Evolutionary conservation across 2,113 vertebrate genomes (phyloP).

Genomic region (Diglossa brunneiventris): DNA sequence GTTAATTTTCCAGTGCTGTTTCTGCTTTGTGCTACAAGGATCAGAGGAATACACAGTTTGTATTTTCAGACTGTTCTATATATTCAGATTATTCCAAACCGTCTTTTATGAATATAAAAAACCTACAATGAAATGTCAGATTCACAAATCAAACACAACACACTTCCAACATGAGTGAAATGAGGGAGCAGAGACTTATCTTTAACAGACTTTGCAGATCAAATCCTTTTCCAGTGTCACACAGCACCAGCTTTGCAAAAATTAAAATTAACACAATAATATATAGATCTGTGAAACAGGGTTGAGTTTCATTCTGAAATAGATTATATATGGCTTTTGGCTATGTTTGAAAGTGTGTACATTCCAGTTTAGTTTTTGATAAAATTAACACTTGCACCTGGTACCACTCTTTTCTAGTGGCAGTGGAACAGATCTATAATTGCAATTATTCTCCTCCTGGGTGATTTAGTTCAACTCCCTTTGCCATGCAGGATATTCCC

Average conservation of each 20-base stretch:
- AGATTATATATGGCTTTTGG: background rate
- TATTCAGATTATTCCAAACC: background rate
- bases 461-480: conserved; percentile 38
- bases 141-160: background rate
- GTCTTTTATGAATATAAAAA: background rate
- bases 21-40: background rate
- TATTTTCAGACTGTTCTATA: background rate
- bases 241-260: background rate
- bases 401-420: background rate
- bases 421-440: conserved; percentile 9
- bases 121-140: background rate
- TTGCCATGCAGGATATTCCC: conserved; percentile 4
- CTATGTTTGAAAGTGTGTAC: background rate
- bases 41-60: background rate
- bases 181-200: background rate
- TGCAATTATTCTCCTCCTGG: conserved; percentile 56
- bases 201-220: background rate
- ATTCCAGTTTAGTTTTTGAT: background rate
- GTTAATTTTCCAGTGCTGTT: background rate
- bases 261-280: background rate
- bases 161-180: background rate
- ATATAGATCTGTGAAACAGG: background rate
- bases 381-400: conserved; percentile 26
- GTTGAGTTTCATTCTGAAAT: background rate
- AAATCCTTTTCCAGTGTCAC: background rate